A percentile compares a stretch with the other conserved stretches of the same genome.
Conservation (phyloP, 1,140 invertebrate genomes). For the Carcinoscorpius rotundicauda region DNA sequence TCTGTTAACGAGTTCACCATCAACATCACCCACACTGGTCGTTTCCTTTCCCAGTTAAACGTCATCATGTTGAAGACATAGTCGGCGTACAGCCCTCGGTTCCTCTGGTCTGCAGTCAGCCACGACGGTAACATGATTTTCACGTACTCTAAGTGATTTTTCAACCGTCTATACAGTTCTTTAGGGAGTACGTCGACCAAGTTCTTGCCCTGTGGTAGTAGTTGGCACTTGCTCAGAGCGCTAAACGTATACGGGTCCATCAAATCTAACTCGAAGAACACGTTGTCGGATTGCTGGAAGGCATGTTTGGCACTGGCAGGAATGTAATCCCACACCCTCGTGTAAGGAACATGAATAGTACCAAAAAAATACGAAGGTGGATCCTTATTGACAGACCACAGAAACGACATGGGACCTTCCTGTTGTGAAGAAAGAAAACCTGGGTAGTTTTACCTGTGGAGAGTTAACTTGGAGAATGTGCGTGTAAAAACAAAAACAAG, state of each 20-base stretch:
- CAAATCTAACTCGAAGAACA: conserved; percentile 45
- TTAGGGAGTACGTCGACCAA: conserved; percentile 38
- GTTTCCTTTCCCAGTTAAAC: conserved; percentile 42
- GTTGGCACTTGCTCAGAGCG: conserved; percentile 39
- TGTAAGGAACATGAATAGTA: conserved; percentile 47
- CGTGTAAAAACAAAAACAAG: too few species aligned
- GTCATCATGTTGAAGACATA: conserved; percentile 42
- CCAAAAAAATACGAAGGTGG: conserved; percentile 45
- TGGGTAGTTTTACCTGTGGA: too few species aligned
- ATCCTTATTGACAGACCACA: conserved; percentile 33
- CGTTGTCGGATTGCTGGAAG: conserved; percentile 36
- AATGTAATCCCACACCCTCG: conserved; percentile 43
- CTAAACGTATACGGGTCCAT: conserved; percentile 39
- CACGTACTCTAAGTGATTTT: conserved; percentile 40
- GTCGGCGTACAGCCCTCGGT: conserved; percentile 39
- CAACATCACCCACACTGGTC: conserved; percentile 45
- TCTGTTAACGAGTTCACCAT: conserved; percentile 44
- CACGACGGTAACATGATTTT: conserved; percentile 37
- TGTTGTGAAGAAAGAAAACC: conserved; percentile 22
- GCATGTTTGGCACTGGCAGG: conserved; percentile 41
- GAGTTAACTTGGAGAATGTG: too few species aligned
- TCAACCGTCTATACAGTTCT: conserved; percentile 37
- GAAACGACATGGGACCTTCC: conserved; percentile 32
- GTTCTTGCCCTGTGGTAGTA: conserved; percentile 36
- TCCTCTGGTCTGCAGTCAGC: conserved; percentile 39